A percentile compares a stretch with the other conserved stretches of the same genome.
Evolutionary conservation across 2,113 vertebrate genomes (phyloP).

Genomic region (Apteryx mantelli): DNA sequence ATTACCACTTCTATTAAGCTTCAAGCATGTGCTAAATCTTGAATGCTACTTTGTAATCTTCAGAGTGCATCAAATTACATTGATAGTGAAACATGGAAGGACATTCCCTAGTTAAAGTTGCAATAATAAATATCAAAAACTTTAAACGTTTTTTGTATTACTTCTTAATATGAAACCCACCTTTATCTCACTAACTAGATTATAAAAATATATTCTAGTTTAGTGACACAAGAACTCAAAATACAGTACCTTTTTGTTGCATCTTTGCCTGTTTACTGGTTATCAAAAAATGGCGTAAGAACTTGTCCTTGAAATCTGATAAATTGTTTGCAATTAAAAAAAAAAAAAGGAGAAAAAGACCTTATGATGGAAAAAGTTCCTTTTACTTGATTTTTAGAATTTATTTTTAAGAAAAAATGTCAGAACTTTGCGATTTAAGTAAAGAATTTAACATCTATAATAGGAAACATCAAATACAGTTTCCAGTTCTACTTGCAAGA

Average conservation of each 20-base stretch:
- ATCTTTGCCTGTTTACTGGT: neutral
- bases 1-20: constrained; percentile 62
- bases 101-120: neutral
- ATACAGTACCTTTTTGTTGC: neutral
- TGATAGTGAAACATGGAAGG: neutral
- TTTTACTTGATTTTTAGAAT: constrained; percentile 9
- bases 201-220: neutral
- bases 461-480: constrained; percentile 54
- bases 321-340: neutral
- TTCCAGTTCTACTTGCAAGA: constrained; percentile 60
- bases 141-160: neutral
- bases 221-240: neutral
- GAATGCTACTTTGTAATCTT: constrained; percentile 22
- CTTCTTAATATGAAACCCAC: neutral
- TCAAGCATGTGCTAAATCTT: constrained; percentile 42
- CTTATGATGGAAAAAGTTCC: constrained; percentile 13
- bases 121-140: neutral
- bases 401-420: constrained; percentile 15
- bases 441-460: constrained; percentile 17
- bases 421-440: neutral
- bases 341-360: neutral
- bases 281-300: neutral
- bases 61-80: neutral
- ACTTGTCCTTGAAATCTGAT: neutral
- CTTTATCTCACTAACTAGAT: neutral